A percentile compares a stretch with the other conserved stretches of the same genome.
These are phyloP conservation scores for Idaea dimidiata DNA, from an alignment of 2,888 invertebrate genomes.

Conservation along the genomic window DNA sequence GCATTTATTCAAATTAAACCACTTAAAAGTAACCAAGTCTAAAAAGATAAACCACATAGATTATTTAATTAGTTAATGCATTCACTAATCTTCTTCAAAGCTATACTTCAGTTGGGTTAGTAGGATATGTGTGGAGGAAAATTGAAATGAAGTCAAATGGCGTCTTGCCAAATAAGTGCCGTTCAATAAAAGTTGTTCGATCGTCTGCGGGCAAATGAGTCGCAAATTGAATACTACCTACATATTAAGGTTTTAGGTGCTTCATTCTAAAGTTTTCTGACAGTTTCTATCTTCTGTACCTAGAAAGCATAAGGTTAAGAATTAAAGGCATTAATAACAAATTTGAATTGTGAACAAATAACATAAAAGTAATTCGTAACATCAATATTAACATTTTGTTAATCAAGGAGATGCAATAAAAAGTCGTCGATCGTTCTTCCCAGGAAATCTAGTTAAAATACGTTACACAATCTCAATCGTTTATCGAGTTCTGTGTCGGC, in stretches of 20 bases:
- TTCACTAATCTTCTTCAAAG: neutral
- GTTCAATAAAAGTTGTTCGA: constrained; percentile 11
- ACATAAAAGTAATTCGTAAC: neutral
- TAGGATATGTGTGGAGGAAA: neutral
- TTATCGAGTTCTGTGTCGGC: constrained; percentile 34
- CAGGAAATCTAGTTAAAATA: constrained; percentile 10
- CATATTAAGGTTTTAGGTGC: neutral
- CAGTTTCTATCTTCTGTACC: too few species aligned
- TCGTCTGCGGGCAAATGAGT: neutral
- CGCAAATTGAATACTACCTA: neutral
- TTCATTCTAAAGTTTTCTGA: neutral
- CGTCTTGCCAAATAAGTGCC: constrained; percentile 18
- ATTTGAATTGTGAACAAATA: neutral
- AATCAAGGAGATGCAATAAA: neutral
- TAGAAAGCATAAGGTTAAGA: too few species aligned
- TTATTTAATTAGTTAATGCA: neutral
- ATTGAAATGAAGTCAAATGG: constrained; percentile 18
- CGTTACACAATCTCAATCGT: constrained; percentile 40
- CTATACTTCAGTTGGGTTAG: neutral
- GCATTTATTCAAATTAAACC: neutral
- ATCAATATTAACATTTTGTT: neutral
- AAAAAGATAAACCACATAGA: neutral
- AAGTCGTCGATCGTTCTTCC: constrained; percentile 23
- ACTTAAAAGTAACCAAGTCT: neutral
- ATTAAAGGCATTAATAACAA: neutral